Evolutionary conservation across 2,888 invertebrate species (phyloP).

Genomic region (Tenthredo distinguenda): DNA sequence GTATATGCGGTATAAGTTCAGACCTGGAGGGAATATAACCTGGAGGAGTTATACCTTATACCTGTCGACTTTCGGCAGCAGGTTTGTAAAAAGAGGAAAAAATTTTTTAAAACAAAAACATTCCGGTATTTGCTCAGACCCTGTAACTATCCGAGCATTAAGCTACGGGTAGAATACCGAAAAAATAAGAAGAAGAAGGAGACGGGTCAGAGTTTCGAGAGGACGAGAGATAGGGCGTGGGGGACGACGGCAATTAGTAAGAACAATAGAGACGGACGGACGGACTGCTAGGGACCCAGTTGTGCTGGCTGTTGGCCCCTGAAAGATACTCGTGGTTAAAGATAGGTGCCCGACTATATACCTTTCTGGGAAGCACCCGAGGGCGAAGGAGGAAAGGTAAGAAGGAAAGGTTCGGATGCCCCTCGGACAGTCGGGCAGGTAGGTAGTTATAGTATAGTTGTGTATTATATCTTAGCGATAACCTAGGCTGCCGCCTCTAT

Average conservation of each 20-base stretch:
- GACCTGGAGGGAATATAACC: neutral
- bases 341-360: conserved; percentile 21
- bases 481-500: neutral
- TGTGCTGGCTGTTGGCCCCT: conserved; percentile 26
- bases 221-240: conserved; percentile 69
- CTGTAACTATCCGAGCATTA: conserved; percentile 51
- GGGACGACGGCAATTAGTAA: conserved; percentile 73
- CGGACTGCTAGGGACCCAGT: conserved; percentile 67
- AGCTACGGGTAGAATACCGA: neutral
- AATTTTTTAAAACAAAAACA: conserved; percentile 23
- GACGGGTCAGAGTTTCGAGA: conserved; percentile 57
- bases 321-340: neutral
- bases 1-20: neutral
- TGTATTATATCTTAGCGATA: conserved; percentile 16
- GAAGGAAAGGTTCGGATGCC: conserved; percentile 20
- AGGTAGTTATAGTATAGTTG: conserved; percentile 3
- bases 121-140: conserved; percentile 52
- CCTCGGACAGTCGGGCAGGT: neutral
- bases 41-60: neutral
- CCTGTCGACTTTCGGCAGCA: conserved; percentile 16
- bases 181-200: conserved; percentile 15
- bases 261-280: conserved; percentile 74
- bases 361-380: conserved; percentile 50
- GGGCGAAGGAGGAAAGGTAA: conserved; percentile 9
- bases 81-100: neutral